These are phyloP conservation scores for Notothenia rossii DNA, from an alignment of 2,113 vertebrate genomes.

Conservation along the genomic window DNA sequence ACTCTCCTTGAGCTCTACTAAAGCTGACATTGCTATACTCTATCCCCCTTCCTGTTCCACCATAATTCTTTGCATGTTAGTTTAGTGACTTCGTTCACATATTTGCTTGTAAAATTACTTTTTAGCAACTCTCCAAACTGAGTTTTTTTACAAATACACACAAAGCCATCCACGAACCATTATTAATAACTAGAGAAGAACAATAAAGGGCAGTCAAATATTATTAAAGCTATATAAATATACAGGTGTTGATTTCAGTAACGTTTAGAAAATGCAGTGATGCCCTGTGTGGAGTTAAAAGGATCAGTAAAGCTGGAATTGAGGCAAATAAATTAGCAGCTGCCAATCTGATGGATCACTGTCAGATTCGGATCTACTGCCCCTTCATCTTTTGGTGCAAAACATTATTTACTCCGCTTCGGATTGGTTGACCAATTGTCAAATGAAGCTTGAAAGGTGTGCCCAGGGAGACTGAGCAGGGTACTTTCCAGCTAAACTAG, in stretches of 20 bases:
- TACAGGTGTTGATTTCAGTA: not conserved
- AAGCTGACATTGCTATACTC: not conserved
- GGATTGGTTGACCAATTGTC: not conserved
- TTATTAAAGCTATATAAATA: no score
- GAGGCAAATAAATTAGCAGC: not conserved
- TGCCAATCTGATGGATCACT: not conserved
- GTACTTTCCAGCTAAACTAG: not conserved
- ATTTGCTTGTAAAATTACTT: not conserved
- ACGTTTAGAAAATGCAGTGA: not conserved
- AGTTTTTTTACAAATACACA: not conserved
- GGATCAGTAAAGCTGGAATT: not conserved
- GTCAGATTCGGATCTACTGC: not conserved
- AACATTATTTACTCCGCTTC: not conserved
- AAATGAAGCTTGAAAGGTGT: not conserved
- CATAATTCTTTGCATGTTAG: not conserved
- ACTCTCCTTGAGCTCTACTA: not conserved
- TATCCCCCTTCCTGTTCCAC: no score
- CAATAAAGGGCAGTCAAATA: no score
- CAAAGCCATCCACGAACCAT: not conserved
- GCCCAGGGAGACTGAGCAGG: conserved; percentile 17
- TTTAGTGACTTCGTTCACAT: not conserved
- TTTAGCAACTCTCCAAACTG: not conserved
- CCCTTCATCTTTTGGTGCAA: not conserved
- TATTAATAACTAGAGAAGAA: not conserved
- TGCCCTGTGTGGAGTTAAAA: not conserved